These are phyloP conservation scores for Lacanobia oleracea DNA, from an alignment of 2,888 invertebrate genomes.

Conservation along the genomic window DNA sequence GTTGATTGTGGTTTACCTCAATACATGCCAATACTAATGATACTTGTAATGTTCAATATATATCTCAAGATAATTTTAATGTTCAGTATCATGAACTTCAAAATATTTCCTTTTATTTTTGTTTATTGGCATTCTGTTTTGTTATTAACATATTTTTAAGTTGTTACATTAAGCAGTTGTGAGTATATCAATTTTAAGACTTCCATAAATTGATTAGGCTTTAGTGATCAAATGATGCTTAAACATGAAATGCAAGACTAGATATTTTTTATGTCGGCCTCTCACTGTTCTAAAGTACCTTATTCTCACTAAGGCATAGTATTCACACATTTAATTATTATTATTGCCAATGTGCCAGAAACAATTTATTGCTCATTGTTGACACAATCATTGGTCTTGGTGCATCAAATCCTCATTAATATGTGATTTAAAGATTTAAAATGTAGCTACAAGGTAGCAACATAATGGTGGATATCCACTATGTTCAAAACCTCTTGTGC, in stretches of 20 bases:
- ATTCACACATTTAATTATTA: constrained; percentile 28
- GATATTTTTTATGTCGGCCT: background rate
- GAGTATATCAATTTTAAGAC: constrained; percentile 31
- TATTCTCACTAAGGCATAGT: constrained; percentile 17
- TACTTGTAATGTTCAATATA: constrained; percentile 45
- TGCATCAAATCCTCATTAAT: constrained; percentile 5
- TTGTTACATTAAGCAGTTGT: constrained; percentile 41
- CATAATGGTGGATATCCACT: background rate
- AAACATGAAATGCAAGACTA: constrained; percentile 16
- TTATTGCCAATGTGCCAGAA: constrained; percentile 8
- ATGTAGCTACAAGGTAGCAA: constrained; percentile 17
- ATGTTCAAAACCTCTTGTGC: no score
- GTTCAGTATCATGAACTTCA: constrained; percentile 42
- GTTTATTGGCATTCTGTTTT: constrained; percentile 33
- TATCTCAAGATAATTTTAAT: no score
- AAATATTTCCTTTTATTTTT: constrained; percentile 1
- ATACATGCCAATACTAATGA: constrained; percentile 26
- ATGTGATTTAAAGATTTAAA: constrained; percentile 17
- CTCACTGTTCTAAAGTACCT: constrained; percentile 8
- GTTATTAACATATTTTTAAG: constrained; percentile 45
- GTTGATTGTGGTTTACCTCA: constrained; percentile 32
- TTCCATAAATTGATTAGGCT: constrained; percentile 28
- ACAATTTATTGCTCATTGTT: constrained; percentile 30
- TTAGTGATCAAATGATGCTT: constrained; percentile 18
- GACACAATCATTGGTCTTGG: constrained; percentile 16